These are phyloP conservation scores for Acanthochromis polyacanthus DNA, from an alignment of 2,113 vertebrate genomes.

Conservation along the genomic window DNA sequence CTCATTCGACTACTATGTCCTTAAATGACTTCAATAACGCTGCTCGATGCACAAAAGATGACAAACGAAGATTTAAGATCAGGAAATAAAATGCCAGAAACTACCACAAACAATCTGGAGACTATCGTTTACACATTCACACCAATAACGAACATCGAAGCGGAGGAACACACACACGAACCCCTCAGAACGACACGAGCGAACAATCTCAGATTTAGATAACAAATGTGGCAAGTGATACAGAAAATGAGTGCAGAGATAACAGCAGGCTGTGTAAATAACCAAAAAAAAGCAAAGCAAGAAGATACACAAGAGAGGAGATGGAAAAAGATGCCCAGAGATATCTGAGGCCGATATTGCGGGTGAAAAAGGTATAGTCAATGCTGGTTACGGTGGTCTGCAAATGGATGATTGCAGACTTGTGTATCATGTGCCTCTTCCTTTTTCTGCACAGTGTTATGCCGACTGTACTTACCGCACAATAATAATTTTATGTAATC, in stretches of 20 bases:
- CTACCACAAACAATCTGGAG: slow-evolving; percentile 17
- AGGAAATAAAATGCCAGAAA: slow-evolving; percentile 2
- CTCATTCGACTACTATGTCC: not conserved
- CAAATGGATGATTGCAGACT: slow-evolving; percentile 42
- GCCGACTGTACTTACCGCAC: slow-evolving; percentile 15
- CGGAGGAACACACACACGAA: slow-evolving; percentile 32
- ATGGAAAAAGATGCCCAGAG: slow-evolving; percentile 42
- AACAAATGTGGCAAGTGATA: slow-evolving; percentile 51
- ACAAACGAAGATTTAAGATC: slow-evolving; percentile 7
- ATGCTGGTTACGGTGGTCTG: slow-evolving; percentile 19
- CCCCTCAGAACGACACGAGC: slow-evolving; percentile 36
- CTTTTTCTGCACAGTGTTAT: not conserved
- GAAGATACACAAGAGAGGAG: slow-evolving; percentile 50
- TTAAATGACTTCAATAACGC: slow-evolving; percentile 2
- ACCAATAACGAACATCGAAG: slow-evolving; percentile 18
- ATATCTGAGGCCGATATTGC: slow-evolving; percentile 44
- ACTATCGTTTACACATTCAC: slow-evolving; percentile 31
- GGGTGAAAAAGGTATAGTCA: slow-evolving; percentile 20
- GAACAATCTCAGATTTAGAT: slow-evolving; percentile 50
- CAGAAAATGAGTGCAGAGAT: slow-evolving; percentile 58
- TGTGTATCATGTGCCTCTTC: slow-evolving; percentile 4
- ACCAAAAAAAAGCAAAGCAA: slow-evolving; percentile 40
- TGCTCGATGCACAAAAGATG: not conserved
- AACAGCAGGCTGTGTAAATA: slow-evolving; percentile 65
- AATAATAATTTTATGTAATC: slow-evolving; percentile 15